A percentile compares a stretch with the other conserved stretches of the same genome.
phyloP scores from a whole-genome alignment of 2,797 vertebrate genomes.

The Nannoperca australis region DNA sequence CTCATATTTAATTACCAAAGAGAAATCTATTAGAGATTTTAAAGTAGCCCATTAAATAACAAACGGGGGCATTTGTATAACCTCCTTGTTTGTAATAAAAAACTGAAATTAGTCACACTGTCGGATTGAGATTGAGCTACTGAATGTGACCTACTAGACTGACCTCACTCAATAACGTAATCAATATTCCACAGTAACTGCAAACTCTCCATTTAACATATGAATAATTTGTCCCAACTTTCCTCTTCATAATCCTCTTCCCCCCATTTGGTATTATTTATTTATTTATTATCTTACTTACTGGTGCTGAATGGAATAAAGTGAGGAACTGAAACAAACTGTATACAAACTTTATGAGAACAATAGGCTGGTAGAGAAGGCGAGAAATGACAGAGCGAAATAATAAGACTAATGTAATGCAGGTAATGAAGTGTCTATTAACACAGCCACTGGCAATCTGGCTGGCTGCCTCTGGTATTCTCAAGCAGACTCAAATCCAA shows the following conservation, averaged over 20 bases:
- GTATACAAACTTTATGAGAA: slow-evolving; percentile 18
- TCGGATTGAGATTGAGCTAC: neutral
- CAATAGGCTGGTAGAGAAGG: slow-evolving; percentile 10
- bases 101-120: slow-evolving; percentile 9
- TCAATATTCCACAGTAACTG: slow-evolving; percentile 9
- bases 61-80: neutral
- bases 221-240: neutral
- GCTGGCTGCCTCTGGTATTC: slow-evolving; percentile 41
- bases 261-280: neutral
- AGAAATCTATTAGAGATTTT: neutral
- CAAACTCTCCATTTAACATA: slow-evolving; percentile 17
- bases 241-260: neutral
- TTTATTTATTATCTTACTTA: neutral
- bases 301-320: slow-evolving; percentile 13
- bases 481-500: slow-evolving; percentile 52
- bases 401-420: too few relatives aligned
- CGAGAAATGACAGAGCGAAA: neutral
- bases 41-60: neutral
- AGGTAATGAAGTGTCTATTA: slow-evolving; percentile 50
- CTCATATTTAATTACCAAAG: neutral
- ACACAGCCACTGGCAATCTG: slow-evolving; percentile 50
- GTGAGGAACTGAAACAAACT: slow-evolving; percentile 16
- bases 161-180: neutral
- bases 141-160: neutral
- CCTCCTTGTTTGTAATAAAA: neutral